A percentile compares a stretch with the other conserved stretches of the same genome.
These are phyloP conservation scores for Chloropsis hardwickii DNA, from an alignment of 2,113 vertebrate species.

Conservation along the genomic window DNA sequence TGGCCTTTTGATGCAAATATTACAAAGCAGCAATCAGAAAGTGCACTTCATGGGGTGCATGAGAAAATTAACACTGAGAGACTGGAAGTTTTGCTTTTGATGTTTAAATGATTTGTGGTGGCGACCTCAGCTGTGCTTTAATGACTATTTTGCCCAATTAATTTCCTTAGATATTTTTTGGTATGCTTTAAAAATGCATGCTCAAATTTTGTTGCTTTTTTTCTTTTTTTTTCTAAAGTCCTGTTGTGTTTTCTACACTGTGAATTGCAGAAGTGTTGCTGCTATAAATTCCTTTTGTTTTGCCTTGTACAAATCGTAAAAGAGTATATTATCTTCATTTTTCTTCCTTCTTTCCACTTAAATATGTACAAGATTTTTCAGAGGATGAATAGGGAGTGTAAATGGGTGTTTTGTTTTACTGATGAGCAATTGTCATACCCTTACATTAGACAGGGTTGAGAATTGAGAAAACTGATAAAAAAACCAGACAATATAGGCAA, in stretches of 20 bases:
- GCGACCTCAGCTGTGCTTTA: background rate
- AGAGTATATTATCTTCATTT: conserved; percentile 45
- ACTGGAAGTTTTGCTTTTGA: background rate
- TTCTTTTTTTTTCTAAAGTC: background rate
- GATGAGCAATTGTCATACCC: conserved; percentile 18
- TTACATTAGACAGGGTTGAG: background rate
- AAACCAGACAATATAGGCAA: background rate
- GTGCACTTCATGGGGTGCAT: background rate
- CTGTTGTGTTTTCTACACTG: background rate
- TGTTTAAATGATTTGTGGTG: background rate
- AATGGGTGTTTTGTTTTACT: conserved; percentile 12
- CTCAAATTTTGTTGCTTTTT: background rate
- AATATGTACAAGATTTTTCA: conserved; percentile 5
- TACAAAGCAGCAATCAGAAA: background rate
- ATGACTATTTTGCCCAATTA: conserved; percentile 9
- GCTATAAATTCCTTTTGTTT: conserved; percentile 37
- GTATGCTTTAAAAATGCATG: background rate
- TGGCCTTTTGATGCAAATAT: background rate
- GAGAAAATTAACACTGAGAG: background rate
- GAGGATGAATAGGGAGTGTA: background rate
- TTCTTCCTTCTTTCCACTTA: conserved; percentile 28
- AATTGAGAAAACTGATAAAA: background rate
- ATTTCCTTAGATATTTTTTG: conserved; percentile 1
- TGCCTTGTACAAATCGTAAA: background rate
- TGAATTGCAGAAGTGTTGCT: background rate